Base-by-base conservation (phyloP, 2,113 vertebrate genomes). In the Heloderma charlesbogerti region DNA sequence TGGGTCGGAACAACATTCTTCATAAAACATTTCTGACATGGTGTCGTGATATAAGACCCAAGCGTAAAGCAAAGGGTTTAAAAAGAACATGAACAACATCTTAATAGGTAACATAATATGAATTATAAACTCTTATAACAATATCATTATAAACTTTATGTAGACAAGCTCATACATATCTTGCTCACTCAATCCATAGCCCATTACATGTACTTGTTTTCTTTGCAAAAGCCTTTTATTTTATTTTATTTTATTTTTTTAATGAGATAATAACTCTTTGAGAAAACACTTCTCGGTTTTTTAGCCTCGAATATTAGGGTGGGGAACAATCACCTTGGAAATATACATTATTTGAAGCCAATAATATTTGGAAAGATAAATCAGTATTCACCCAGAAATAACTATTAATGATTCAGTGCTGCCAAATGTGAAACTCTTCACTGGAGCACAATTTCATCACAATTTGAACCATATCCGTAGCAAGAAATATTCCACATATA, bases 11-110 rank as follows among this genome's bases (percentile, higher is more conserved):
- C 1, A 54, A 78, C 80, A 67, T 91, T 92, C 86, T 72, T 87
- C 90, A 87, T 83, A 89, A 88, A 92, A 91, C 57, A 83, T 88
- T 90, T 88, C 84, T 89, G 69, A 71, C 85, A 91, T 60, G 63
- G 57, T 45, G 69, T 40, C n/a, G 67, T 54, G 88, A 86, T 67
- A 91, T 84, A 92, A 93, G 27, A 37, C 77, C n/a, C 2, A 6
- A 92, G 37, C 40, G 89, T 54, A 57, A 84, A 66, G 80, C 80
- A 90, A 83, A 69, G 37, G 37, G 89, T 89, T 90, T 79, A 92
- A 48, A 77, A 86, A 84, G 88, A 67, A 86, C 54, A 67, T 40
- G 60, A 88, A 84, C 22, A 86, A 37, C 34, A 79, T 77, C 37
- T 48, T 78, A 85, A 57, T 0, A 0, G 78, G 22, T 37, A 20